Percentiles rank a stretch among this genome's conserved stretches.
Evolutionary conservation across 2,888 invertebrate genomes (phyloP).

Genomic region (Galeopsomyia nigrocyanea): DNA sequence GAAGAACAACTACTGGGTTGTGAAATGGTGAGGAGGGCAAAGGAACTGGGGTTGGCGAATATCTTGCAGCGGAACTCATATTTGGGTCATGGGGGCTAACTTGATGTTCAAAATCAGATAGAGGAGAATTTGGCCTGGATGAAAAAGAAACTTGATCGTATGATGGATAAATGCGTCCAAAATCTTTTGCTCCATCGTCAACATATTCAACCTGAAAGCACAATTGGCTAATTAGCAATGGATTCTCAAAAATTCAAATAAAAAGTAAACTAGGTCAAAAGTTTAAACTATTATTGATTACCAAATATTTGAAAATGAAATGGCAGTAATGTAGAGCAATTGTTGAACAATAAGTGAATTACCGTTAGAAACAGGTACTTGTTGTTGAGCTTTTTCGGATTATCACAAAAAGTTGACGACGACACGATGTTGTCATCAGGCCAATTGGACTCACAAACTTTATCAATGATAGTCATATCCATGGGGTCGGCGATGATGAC

Average conservation of each 20-base stretch:
- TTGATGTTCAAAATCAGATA: slow-evolving; percentile 65
- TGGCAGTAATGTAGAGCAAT: not conserved
- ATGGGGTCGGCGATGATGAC: slow-evolving; percentile 55
- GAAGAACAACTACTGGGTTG: slow-evolving; percentile 64
- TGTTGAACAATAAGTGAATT: slow-evolving; percentile 47
- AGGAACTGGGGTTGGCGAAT: slow-evolving; percentile 71
- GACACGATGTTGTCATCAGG: slow-evolving; percentile 55
- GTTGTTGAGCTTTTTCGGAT: slow-evolving; percentile 61
- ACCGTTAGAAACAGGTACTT: slow-evolving; percentile 64
- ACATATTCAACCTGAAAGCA: slow-evolving; percentile 63
- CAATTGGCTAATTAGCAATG: slow-evolving; percentile 19
- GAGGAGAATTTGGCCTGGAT: slow-evolving; percentile 62
- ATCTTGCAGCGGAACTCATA: slow-evolving; percentile 74
- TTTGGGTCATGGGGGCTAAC: slow-evolving; percentile 69
- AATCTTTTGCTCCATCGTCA: slow-evolving; percentile 64
- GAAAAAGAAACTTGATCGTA: slow-evolving; percentile 66
- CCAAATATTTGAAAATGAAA: not conserved
- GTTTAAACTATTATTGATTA: not conserved
- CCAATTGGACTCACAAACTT: slow-evolving; percentile 58
- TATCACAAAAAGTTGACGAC: slow-evolving; percentile 56
- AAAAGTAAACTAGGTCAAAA: not conserved
- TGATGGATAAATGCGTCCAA: slow-evolving; percentile 62
- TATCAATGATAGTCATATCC: slow-evolving; percentile 61
- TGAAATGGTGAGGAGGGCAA: slow-evolving; percentile 64
- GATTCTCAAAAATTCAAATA: not conserved